Evolutionary conservation across 2,113 vertebrate genomes (phyloP), one percentile per base, ranked within the genome.

Genomic region (Gallinago paraguaiae): DNA sequence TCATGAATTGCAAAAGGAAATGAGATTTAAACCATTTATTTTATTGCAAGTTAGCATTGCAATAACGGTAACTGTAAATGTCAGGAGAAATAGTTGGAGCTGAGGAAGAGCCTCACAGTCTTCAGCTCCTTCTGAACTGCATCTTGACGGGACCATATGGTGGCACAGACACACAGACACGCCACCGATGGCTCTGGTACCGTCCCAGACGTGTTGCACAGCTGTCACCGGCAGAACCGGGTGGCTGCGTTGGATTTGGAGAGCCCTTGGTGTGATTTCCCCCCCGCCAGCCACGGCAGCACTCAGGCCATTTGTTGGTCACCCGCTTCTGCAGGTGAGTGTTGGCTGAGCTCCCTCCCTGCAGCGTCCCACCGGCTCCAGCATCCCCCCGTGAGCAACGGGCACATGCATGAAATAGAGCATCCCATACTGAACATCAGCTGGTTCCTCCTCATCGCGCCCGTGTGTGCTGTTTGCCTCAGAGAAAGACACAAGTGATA

Each of bases 231-330:
- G 68, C 18, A 46, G 16, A 39, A 16, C 68, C 53, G 10, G 5
- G 35, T 13, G 68, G 23, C 23, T 48, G 3, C 4, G 12, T 3
- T 1, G 17, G 37, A 4, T 45, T 33, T 22, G 64, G 33, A 13
- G 33, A 81, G 50, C 31, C 9, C 16, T 20, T 33, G 1, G 39
- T 13, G 5, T 5, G 35, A 8, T 46, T 37, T 33, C 2, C 28
- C n/a, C 23, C 18, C 53, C 3, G 22, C 25, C 31, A 46, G 41
- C 51, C 35, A 7, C 59, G 45, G 13, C 37, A 19, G 0, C 8
- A 11, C 3, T 1, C 7, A 10, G 45, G 48, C 0, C 1, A 2
- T 15, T 8, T 30, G 17, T 8, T 54, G 16, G 43, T 37, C n/a
- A 9, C 16, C 33, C 1, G 2, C 22, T n/a, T 24, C 39, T 14